Base-by-base conservation (phyloP, 2,888 invertebrate species). In the Spisula solida region DNA sequence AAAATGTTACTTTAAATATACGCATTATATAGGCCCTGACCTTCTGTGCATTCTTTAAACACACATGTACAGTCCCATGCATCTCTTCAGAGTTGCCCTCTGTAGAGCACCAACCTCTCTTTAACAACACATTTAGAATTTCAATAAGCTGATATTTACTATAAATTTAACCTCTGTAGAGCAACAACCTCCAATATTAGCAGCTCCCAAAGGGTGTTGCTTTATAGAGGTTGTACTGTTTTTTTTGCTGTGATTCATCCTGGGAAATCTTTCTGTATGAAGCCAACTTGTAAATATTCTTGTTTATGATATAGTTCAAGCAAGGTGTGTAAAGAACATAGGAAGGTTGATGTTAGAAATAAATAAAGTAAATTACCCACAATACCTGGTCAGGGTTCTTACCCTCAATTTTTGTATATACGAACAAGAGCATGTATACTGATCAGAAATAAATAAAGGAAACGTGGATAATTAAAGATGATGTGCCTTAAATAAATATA, bases 371-470 rank as follows among this genome's bases (percentile, higher is more conserved):
- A 66, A 25, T 66, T 66, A 25, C 25, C n/a, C n/a, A 66, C 25
- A 66, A 20, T 25, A 5, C 5, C 25, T 25, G 60, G 60, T 34
- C 75, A 75, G 29, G 16, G 75, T 14, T 34, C 31, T 31, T 10
- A 31, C 34, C 34, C 31, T 0, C 31, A 75, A 31, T 60, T 1
- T 75, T 47, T 83, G 83, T 83, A 51, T 83, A 83, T 29, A 29
- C 51, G 2, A 83, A 66, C 41, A 4, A 0, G 8, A 20, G 48
- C 41, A 41, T 8, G 34, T 47, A 51, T 29, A 5, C 20, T 1
- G 75, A n/a, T 70, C 75, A 31, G 51, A 56, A 48, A 56, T 85
- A 85, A 85, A 85, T 85, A 85, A 79, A 79, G 85, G 85, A 85
- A 79, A 85, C 41, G n/a, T 56, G 25, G 41, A 78, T 85, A 85